Conservation (phyloP, 2,888 invertebrate species). For the Phalangium opilio region DNA sequence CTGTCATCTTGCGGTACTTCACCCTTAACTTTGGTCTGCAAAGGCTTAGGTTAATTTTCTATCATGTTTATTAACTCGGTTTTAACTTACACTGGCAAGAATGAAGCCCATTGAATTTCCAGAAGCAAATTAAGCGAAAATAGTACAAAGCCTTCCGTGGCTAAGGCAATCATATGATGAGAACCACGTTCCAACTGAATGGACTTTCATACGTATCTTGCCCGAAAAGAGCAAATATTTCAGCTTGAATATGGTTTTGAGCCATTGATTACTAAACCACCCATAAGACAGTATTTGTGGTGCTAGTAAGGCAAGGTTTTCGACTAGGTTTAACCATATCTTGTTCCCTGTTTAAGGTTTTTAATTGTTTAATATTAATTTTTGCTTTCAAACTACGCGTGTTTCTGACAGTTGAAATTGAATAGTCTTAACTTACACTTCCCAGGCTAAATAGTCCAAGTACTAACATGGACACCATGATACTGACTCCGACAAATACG, state of each 20-base stretch:
- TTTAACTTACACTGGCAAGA: no score
- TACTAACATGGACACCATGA: conserved; percentile 26
- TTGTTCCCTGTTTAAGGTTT: no score
- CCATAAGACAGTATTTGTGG: conserved; percentile 31
- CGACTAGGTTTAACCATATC: not conserved
- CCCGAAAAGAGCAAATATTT: conserved; percentile 28
- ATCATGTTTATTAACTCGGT: no score
- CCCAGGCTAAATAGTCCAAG: conserved; percentile 24
- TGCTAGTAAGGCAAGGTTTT: conserved; percentile 26
- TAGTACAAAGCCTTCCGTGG: conserved; percentile 28
- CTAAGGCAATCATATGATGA: conserved; percentile 28
- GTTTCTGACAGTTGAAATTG: no score
- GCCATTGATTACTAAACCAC: conserved; percentile 30
- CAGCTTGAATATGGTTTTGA: conserved; percentile 29
- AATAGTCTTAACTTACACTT: conserved; percentile 12
- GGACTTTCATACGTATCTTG: conserved; percentile 29
- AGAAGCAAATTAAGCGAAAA: conserved; percentile 26
- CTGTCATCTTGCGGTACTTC: conserved; percentile 7
- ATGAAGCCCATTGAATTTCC: conserved; percentile 17
- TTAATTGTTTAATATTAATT: no score
- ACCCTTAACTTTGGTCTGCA: no score
- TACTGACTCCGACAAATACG: conserved; percentile 29
- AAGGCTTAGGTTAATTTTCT: no score
- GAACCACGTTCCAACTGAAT: conserved; percentile 27
- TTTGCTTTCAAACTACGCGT: no score